Evolutionary conservation across 1,140 invertebrate genomes (phyloP).

Genomic region (Lanistes nyassanus): DNA sequence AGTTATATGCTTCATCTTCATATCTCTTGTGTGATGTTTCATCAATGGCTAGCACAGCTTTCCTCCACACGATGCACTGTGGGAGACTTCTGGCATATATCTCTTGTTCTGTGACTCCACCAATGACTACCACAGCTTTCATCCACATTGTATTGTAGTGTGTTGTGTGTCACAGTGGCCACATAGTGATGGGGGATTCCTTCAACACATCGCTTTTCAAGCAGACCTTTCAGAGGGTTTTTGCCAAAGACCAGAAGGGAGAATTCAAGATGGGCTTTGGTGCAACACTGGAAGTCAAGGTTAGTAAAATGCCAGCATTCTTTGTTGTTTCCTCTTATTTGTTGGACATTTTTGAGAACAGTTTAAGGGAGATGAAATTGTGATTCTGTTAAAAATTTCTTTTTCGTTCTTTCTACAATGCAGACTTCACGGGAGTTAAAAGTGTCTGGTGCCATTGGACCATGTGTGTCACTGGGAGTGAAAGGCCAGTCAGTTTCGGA

Average conservation of each 20-base stretch:
- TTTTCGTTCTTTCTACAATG: conserved; percentile 47
- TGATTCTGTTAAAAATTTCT: background rate
- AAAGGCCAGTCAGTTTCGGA: conserved; percentile 92
- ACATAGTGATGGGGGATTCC: conserved; percentile 99
- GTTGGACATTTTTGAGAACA: background rate
- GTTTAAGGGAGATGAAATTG: too few species aligned
- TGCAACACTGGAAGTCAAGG: conserved; percentile 94
- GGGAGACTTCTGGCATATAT: too few species aligned
- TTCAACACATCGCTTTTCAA: conserved; percentile 99
- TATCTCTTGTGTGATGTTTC: background rate
- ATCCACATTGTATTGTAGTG: background rate
- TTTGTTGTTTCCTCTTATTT: background rate
- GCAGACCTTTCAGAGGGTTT: conserved; percentile 98
- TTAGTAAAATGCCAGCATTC: conserved; percentile 31
- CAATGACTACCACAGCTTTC: background rate
- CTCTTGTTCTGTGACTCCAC: background rate
- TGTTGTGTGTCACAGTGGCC: conserved; percentile 78
- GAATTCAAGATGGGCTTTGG: conserved; percentile 99
- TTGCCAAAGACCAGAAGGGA: conserved; percentile 89
- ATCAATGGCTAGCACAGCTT: background rate
- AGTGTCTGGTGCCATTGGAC: conserved; percentile 94
- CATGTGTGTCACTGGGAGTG: conserved; percentile 92
- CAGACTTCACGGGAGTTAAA: conserved; percentile 74
- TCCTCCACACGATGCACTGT: background rate
- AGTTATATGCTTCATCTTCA: background rate